Evolutionary conservation across 2,888 invertebrate genomes (phyloP).

Genomic region (Lithophane ornitopus): DNA sequence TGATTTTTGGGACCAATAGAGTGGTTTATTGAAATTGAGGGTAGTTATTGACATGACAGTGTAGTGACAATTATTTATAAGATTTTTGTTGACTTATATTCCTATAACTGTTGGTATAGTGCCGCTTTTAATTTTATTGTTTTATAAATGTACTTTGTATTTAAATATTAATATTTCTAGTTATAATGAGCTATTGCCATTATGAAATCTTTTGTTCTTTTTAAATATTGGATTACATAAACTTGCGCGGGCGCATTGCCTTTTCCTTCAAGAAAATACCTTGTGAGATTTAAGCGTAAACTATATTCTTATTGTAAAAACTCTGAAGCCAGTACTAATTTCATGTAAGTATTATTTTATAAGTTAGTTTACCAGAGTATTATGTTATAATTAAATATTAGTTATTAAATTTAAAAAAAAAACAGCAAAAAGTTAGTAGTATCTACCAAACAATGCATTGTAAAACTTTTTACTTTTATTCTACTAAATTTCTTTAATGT

Average conservation of each 20-base stretch:
- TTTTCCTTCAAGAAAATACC: neutral
- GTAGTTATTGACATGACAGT: slow-evolving; percentile 18
- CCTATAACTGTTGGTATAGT: slow-evolving; percentile 1
- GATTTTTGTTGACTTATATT: slow-evolving; percentile 2
- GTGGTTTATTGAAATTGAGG: neutral
- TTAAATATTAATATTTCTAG: neutral
- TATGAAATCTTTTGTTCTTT: neutral
- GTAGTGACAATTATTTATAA: slow-evolving; percentile 12
- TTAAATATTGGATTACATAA: neutral
- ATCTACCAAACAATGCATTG: no score
- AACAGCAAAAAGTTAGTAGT: no score
- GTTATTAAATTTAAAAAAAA: no score
- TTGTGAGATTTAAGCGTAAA: neutral
- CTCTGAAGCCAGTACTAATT: slow-evolving; percentile 38
- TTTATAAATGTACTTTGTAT: neutral
- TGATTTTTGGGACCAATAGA: slow-evolving; percentile 29
- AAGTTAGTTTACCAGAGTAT: neutral
- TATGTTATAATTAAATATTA: no score
- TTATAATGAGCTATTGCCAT: neutral
- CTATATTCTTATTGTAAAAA: neutral
- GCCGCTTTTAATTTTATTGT: neutral
- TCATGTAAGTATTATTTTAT: neutral
- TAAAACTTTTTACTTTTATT: no score
- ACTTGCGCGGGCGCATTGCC: slow-evolving; percentile 20
- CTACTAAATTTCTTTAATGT: no score